phyloP scores from a whole-genome alignment of 2,888 invertebrate genomes.

The Augochlorella aurata region DNA sequence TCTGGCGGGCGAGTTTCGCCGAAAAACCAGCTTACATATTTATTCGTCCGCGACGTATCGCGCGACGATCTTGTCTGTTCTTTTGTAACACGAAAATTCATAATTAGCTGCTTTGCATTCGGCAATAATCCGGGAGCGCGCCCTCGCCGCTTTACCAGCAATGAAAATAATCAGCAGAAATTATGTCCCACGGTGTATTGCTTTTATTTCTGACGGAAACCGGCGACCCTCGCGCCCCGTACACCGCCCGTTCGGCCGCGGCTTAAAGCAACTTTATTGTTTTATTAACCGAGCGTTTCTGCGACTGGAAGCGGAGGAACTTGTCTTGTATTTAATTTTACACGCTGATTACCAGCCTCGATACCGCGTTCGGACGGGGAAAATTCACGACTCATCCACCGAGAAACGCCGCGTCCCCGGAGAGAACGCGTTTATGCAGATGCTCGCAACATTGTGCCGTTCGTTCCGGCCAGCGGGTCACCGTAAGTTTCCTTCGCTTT shows the following conservation, averaged over 20 bases:
- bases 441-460: conserved; percentile 18
- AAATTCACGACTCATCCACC: conserved; percentile 4
- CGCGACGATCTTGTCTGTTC: not conserved
- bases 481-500: conserved; percentile 16
- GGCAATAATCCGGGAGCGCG: not conserved
- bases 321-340: conserved; percentile 15
- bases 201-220: conserved; percentile 8
- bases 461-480: conserved; percentile 35
- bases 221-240: not conserved
- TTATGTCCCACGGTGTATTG: not conserved
- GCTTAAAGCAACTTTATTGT: not conserved
- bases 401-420: not conserved
- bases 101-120: not conserved
- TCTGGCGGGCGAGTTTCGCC: not conserved
- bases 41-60: not conserved
- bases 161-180: not conserved
- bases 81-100: not conserved
- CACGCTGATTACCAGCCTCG: conserved; percentile 32
- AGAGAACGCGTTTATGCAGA: conserved; percentile 37
- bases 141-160: not conserved
- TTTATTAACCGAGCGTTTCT: conserved; percentile 6
- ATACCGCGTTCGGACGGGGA: conserved; percentile 32
- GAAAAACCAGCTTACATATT: not conserved
- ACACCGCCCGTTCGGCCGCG: not conserved
- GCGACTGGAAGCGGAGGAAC: not conserved